A percentile compares a stretch with the other conserved stretches of the same genome.
These are phyloP conservation scores for Taurulus bubalis DNA, from an alignment of 2,113 vertebrate species.

Conservation along the genomic window DNA sequence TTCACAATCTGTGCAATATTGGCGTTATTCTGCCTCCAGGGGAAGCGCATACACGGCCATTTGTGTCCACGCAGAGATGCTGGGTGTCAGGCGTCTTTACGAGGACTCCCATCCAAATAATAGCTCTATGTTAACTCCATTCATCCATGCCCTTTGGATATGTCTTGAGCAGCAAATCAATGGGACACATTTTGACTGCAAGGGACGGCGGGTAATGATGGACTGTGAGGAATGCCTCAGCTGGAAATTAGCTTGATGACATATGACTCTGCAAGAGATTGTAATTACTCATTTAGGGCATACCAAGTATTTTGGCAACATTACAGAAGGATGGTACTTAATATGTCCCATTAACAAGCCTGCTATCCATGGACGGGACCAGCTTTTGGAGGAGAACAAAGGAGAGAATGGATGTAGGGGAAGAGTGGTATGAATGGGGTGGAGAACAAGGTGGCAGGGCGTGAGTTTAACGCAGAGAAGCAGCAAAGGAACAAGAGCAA, in stretches of 20 bases:
- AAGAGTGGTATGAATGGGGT: not conserved
- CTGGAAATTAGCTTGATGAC: slow-evolving; percentile 50
- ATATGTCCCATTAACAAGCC: slow-evolving; percentile 13
- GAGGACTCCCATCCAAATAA: slow-evolving; percentile 29
- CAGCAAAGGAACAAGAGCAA: slow-evolving; percentile 40
- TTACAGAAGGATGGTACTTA: slow-evolving; percentile 8
- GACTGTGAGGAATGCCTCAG: slow-evolving; percentile 38
- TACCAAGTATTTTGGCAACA: slow-evolving; percentile 4
- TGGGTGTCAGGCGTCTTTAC: slow-evolving; percentile 20
- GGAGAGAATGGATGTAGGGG: not conserved
- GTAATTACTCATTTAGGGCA: slow-evolving; percentile 7
- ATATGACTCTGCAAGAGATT: slow-evolving; percentile 57
- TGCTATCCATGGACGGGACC: not conserved
- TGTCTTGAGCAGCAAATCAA: slow-evolving; percentile 54
- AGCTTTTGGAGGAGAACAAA: not conserved
- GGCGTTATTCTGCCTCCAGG: slow-evolving; percentile 43
- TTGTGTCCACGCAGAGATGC: slow-evolving; percentile 63
- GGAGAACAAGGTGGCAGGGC: slow-evolving; percentile 25
- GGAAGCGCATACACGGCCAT: slow-evolving; percentile 29
- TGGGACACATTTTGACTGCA: slow-evolving; percentile 37
- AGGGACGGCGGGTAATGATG: slow-evolving; percentile 38
- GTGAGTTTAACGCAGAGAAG: slow-evolving; percentile 48
- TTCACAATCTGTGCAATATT: slow-evolving; percentile 28
- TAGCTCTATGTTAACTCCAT: slow-evolving; percentile 36
- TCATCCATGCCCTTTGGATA: slow-evolving; percentile 56